Evolutionary conservation across 2,888 invertebrate genomes (phyloP), one percentile per base, ranked within the genome.

Genomic region (Caenorhabditis plicata): DNA sequence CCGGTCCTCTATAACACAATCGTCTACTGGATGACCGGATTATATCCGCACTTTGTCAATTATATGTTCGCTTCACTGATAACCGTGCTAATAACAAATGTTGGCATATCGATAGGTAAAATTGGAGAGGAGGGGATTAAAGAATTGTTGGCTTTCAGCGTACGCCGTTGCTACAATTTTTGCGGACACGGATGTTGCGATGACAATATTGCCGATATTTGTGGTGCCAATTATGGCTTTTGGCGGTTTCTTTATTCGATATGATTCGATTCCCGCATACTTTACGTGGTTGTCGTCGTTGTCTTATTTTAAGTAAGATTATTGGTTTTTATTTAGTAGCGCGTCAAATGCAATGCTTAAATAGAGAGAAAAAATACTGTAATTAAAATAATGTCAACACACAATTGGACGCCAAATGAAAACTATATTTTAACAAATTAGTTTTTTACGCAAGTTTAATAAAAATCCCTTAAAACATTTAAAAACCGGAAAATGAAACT

Each of bases 241-340:
- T 81, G 94, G 94, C 57, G 94, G 95, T 36, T 93, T 92, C 85
- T 93, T 93, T 83, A 85, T 95, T 33, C 94, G 93, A 81, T 87
- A 89, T 22, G 89, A 88, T 26, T 56, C 66, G 1, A 68, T 73
- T 56, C 73, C 73, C 1, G 19, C 47, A 7, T 72, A 72, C 45
- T 72, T 72, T 53, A 65, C 57, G 15, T 72, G 72, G 72, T 43
- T 72, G 0, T 63, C 72, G 0, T 60, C 64, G 1, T 48, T 72
- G 0, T 68, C 68, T 13, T 72, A 72, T 50, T 72, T 72, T 55
- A 70, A 70, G 61, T 64, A 23, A 26, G 41, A 33, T 2, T 22
- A 32, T 19, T 2, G 20, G 26, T 3, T 19, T 15, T 19, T 4
- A 20, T 22, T 4, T 23, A 43, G 39, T 11, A 45, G 13, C 4